phyloP scores from a whole-genome alignment of 2,888 invertebrate genomes.

The Deilephila elpenor region DNA sequence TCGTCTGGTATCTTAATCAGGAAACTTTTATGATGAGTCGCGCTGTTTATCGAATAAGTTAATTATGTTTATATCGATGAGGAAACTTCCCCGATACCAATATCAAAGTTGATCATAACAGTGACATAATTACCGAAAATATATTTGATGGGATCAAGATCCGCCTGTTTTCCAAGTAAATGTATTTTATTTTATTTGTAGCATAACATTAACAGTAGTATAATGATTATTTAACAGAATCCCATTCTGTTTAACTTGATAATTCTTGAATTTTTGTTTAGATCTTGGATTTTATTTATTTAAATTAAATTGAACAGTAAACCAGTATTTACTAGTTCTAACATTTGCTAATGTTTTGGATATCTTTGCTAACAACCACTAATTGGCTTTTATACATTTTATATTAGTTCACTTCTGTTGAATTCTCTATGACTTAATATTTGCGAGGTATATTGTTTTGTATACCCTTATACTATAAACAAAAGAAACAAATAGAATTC shows the following conservation, averaged over 20 bases:
- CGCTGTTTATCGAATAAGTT: conserved; percentile 35
- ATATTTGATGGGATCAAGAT: neutral
- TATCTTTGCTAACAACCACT: neutral
- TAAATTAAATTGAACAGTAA: no score
- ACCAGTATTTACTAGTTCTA: no score
- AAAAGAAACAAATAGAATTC: neutral
- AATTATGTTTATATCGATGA: conserved; percentile 19
- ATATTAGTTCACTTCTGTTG: no score
- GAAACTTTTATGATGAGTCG: conserved; percentile 36
- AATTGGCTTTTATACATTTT: neutral
- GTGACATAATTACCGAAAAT: neutral
- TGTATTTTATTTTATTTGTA: no score
- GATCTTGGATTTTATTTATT: no score
- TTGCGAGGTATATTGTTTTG: no score
- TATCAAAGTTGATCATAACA: neutral
- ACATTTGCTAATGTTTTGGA: no score
- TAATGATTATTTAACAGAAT: no score
- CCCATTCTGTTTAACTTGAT: no score
- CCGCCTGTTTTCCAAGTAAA: neutral
- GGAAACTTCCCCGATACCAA: conserved; percentile 1
- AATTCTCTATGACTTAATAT: no score
- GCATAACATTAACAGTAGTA: no score
- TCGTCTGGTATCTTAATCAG: conserved; percentile 37
- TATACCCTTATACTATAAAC: neutral
- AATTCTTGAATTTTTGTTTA: no score